Evolutionary conservation across 2,113 vertebrate species (phyloP), one percentile per base, ranked within the genome.

Genomic region (Eurystomus gularis): DNA sequence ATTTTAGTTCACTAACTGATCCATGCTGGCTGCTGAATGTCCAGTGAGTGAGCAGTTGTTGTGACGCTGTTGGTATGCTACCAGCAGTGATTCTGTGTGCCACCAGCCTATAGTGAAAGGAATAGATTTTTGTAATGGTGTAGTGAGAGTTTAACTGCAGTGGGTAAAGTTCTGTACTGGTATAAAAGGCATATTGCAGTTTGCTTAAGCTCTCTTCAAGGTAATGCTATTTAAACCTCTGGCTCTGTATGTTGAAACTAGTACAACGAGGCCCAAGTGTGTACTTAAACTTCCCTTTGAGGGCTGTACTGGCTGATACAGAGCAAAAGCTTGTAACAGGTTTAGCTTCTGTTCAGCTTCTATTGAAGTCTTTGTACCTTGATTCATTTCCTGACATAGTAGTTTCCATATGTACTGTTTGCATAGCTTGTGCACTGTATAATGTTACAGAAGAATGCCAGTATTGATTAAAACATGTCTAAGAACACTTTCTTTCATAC

Each of bases 381-480:
- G 77, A 82, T 93, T 95, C 44, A 89, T 96, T 94, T 94, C 92
- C 79, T 82, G 73, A 40, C 8, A 1, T 40, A 13, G 26, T 48
- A 40, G n/a, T 71, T 95, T 92, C 86, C 81, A 24, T 62, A 46
- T 44, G 81, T 71, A 86, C 25, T 0, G 0, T 7, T 82, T 77
- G 66, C 68, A 20, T 76, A 89, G 54, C 68, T 48, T 84, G 65
- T 64, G 79, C 62, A 25, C 62, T 93, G 70, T 9, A 12, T 80
- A 85, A 68, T 86, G 58, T 62, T 90, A 35, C 79, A 88, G 83
- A 87, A 94, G 72, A 97, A 96, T 86, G 80, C 77, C 75, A 39
- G 89, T 92, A 89, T 89, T 96, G 96, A 97, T 97, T 93, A 92
- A 88, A 96, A 94, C 72, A 18, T 70, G 82, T 72, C 52, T 76